Conservation (phyloP, 2,113 vertebrate genomes). For the Pomatostomus ruficeps region DNA sequence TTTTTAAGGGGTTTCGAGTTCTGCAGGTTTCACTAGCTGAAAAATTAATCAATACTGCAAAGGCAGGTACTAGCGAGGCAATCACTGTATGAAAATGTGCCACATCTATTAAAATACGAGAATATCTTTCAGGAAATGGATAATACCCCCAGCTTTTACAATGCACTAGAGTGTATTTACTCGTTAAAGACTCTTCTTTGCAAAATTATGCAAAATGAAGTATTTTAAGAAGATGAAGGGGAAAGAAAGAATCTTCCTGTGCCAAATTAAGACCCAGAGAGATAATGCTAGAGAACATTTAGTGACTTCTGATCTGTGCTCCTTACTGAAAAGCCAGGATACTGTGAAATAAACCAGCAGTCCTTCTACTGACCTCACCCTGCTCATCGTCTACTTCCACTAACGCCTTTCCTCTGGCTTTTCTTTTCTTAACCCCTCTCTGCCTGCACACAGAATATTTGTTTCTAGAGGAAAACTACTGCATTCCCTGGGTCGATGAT, state of each 20-base stretch:
- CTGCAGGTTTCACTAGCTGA: background rate
- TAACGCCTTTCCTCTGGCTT: background rate
- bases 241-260: background rate
- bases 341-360: background rate
- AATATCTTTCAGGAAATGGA: background rate
- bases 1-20: background rate
- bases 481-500: background rate
- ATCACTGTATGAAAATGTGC: background rate
- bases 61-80: background rate
- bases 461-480: background rate
- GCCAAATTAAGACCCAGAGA: background rate
- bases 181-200: background rate
- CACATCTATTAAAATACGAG: background rate
- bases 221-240: background rate
- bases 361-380: background rate
- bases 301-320: conserved; percentile 1
- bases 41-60: background rate
- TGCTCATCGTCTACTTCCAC: background rate
- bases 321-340: background rate
- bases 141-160: background rate
- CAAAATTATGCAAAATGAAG: background rate
- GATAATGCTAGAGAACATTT: conserved; percentile 11
- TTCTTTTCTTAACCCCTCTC: background rate
- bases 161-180: background rate
- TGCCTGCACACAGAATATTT: background rate